Percentiles rank a stretch among this genome's conserved stretches.
Evolutionary conservation across 2,797 vertebrate genomes (phyloP).

Genomic region (Cyclopterus lumpus): DNA sequence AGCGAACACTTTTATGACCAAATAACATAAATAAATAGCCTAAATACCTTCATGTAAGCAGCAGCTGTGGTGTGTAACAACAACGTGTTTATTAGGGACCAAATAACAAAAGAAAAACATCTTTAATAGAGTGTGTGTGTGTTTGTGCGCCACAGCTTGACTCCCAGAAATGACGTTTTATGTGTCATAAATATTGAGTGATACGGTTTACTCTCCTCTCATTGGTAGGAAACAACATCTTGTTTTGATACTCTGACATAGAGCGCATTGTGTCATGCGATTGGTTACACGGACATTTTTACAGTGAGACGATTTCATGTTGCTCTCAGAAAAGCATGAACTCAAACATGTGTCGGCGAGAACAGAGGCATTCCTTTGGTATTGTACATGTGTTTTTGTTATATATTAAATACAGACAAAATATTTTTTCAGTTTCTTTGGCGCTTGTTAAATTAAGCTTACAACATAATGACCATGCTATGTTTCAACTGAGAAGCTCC

Average conservation of each 20-base stretch:
- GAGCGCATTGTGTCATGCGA: conserved; percentile 53
- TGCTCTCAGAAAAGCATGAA: conserved; percentile 47
- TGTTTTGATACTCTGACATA: conserved; percentile 50
- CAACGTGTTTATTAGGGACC: conserved; percentile 56
- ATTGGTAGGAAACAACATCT: conserved; percentile 42
- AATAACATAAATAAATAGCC: conserved; percentile 55
- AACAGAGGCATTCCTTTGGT: conserved; percentile 70
- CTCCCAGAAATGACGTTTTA: conserved; percentile 40
- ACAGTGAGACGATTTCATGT: conserved; percentile 62
- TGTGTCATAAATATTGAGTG: conserved; percentile 48
- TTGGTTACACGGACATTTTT: conserved; percentile 61
- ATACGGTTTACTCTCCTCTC: conserved; percentile 47
- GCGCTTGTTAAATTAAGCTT: conserved; percentile 47
- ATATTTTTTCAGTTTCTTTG: conserved; percentile 44
- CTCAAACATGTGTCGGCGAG: conserved; percentile 54
- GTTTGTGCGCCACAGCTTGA: conserved; percentile 10
- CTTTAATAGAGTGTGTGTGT: conserved; percentile 36
- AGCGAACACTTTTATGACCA: conserved; percentile 55
- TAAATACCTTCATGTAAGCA: conserved; percentile 41
- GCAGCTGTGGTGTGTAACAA: conserved; percentile 48
- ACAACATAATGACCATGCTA: conserved; percentile 7
- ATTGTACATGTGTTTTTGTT: conserved; percentile 70
- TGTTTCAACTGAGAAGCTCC: conserved; percentile 19
- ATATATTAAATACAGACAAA: conserved; percentile 73
- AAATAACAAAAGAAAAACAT: conserved; percentile 45